Base-by-base conservation (phyloP, 2,888 invertebrate species). In the Arctia plantaginis region DNA sequence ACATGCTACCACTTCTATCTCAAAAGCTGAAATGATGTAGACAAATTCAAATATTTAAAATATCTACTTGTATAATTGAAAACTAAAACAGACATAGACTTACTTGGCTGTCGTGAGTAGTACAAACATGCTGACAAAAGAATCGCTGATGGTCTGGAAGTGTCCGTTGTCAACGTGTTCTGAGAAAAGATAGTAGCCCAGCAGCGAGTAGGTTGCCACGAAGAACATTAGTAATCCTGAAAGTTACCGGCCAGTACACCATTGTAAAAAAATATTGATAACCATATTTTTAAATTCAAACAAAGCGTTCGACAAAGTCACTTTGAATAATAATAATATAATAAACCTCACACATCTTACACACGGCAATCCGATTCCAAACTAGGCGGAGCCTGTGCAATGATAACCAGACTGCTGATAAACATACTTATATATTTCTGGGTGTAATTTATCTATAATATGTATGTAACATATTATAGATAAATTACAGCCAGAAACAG, bases 21-120 rank as follows among this genome's bases (percentile, higher is more conserved):
- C 12, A n/a, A 3, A 3, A 3, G 12, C 3, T 55, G 3, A 10
- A 55, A n/a, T n/a, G 12, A 23, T 55, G 7, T 23, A 23, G 23
- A 10, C 8, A 55, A 10, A 51, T 23, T 23, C 1, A 23, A 51
- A 23, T 51, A 23, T 23, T 15, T 10, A 10, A 51, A n/a, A n/a
- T n/a, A n/a, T n/a, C n/a, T n/a, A n/a, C n/a, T n/a, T n/a, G n/a
- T n/a, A n/a, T n/a, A 51, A 62, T 4, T 30, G 8, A 18, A 64
- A 13, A n/a, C n/a, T n/a, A n/a, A n/a, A n/a, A n/a, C n/a, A n/a
- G n/a, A n/a, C n/a, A n/a, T n/a, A n/a, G 18, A 96, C 98, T 97
- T 94, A 98, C 98, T 99, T 99, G 76, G 98, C 98, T 20, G 98
- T 98, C 1, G 98, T 98, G n/a, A 98, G 96, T 73, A 99, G 96